Conservation (phyloP, 2,797 vertebrate genomes). For the Typhlichthys subterraneus region DNA sequence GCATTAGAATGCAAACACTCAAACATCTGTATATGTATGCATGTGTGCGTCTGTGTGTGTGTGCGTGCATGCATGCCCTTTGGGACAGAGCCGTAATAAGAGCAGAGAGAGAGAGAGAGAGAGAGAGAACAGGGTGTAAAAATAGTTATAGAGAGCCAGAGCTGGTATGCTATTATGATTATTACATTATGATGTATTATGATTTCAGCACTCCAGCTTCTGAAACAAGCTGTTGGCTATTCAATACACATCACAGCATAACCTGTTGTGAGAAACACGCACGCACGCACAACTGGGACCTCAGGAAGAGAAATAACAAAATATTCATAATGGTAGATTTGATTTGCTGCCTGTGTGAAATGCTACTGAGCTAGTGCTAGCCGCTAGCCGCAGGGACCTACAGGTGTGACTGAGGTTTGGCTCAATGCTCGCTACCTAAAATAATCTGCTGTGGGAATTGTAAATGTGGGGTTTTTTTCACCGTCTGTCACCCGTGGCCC, state of each 20-base stretch:
- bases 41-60: background rate
- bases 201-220: slow-evolving; percentile 33
- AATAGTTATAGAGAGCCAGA: slow-evolving; percentile 10
- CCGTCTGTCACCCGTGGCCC: slow-evolving; percentile 17
- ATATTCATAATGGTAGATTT: slow-evolving; percentile 27
- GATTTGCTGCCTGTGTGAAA: slow-evolving; percentile 29
- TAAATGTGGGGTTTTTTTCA: slow-evolving; percentile 26
- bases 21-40: slow-evolving; percentile 17
- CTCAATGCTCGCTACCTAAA: slow-evolving; percentile 28
- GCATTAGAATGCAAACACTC: background rate
- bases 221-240: slow-evolving; percentile 19
- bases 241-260: slow-evolving; percentile 16
- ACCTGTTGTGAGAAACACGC: background rate
- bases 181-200: slow-evolving; percentile 49
- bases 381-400: slow-evolving; percentile 16
- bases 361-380: slow-evolving; percentile 39
- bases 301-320: slow-evolving; percentile 16
- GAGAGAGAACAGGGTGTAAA: background rate
- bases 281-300: background rate
- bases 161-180: slow-evolving; percentile 37
- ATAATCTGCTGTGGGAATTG: slow-evolving; percentile 26
- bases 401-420: slow-evolving; percentile 12
- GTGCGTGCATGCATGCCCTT: slow-evolving; percentile 14
- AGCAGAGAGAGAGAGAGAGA: slow-evolving; percentile 38
- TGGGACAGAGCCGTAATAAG: slow-evolving; percentile 44